These are phyloP conservation scores for Hemiscyllium ocellatum DNA, from an alignment of 2,113 vertebrate genomes.

Conservation along the genomic window DNA sequence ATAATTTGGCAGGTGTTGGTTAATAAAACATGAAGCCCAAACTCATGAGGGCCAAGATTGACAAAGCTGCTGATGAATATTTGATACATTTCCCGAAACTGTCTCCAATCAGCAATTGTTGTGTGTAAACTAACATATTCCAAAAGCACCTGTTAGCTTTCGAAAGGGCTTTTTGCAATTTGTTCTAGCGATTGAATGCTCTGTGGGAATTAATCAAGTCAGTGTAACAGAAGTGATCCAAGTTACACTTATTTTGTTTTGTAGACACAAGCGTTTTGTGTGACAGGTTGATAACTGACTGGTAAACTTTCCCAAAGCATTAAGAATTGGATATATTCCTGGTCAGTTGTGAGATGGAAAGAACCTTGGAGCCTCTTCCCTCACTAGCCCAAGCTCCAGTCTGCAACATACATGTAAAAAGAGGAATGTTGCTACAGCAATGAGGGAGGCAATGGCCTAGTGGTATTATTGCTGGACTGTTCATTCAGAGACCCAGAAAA, in stretches of 20 bases:
- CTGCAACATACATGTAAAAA: no score
- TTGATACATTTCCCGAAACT: background rate
- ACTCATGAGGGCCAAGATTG: background rate
- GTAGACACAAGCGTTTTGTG: background rate
- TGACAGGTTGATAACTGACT: no score
- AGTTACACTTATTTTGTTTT: background rate
- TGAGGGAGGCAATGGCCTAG: no score
- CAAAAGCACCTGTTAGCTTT: background rate
- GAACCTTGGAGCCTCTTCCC: no score
- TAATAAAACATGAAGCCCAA: slow-evolving; percentile 10
- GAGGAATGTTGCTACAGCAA: background rate
- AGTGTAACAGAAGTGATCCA: background rate
- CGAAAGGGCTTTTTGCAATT: background rate
- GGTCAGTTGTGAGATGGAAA: no score
- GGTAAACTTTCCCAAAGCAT: no score
- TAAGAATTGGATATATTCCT: no score
- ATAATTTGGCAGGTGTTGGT: background rate
- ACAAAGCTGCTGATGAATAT: background rate
- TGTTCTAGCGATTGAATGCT: background rate
- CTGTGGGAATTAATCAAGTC: background rate
- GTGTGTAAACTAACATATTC: background rate
- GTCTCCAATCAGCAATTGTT: background rate
- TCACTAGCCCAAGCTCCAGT: no score
- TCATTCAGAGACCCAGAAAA: no score
- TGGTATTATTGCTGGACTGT: no score